Evolutionary conservation across 2,888 invertebrate genomes (phyloP).

Genomic region (Nipponacmea schrenckii): DNA sequence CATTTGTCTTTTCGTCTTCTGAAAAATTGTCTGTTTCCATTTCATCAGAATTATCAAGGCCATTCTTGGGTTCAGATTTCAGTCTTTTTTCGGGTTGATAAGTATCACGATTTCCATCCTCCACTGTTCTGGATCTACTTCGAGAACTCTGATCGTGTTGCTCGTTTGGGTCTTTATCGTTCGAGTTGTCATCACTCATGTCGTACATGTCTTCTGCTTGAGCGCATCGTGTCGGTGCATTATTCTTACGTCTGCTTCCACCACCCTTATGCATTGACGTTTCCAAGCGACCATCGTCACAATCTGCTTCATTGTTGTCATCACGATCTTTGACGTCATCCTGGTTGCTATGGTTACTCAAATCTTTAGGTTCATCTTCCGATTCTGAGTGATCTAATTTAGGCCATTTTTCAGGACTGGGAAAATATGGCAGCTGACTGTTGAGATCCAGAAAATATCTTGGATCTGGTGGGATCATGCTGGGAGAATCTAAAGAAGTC

Average conservation of each 20-base stretch:
- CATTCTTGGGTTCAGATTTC: constrained; percentile 13
- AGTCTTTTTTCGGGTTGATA: constrained; percentile 19
- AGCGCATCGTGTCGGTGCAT: constrained; percentile 59
- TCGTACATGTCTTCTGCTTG: constrained; percentile 47
- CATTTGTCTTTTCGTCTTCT: constrained; percentile 25
- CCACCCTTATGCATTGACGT: constrained; percentile 30
- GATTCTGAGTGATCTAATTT: constrained; percentile 42
- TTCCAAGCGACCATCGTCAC: constrained; percentile 24
- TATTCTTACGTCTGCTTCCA: constrained; percentile 58
- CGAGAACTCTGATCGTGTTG: neutral
- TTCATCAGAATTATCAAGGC: constrained; percentile 23
- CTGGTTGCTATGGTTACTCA: constrained; percentile 33
- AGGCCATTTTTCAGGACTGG: constrained; percentile 53
- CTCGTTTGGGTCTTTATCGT: constrained; percentile 36
- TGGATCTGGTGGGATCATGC: constrained; percentile 40
- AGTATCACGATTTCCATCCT: constrained; percentile 17
- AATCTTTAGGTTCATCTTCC: constrained; percentile 46
- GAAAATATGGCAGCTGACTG: constrained; percentile 51
- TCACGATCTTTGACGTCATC: constrained; percentile 32
- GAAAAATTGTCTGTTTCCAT: constrained; percentile 27
- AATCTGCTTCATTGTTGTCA: constrained; percentile 29
- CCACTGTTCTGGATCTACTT: constrained; percentile 1
- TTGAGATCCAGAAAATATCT: constrained; percentile 54
- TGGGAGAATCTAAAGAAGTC: constrained; percentile 42
- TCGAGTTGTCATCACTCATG: constrained; percentile 53